Evolutionary conservation across 2,888 invertebrate genomes (phyloP).

Genomic region (Alcis repandata): DNA sequence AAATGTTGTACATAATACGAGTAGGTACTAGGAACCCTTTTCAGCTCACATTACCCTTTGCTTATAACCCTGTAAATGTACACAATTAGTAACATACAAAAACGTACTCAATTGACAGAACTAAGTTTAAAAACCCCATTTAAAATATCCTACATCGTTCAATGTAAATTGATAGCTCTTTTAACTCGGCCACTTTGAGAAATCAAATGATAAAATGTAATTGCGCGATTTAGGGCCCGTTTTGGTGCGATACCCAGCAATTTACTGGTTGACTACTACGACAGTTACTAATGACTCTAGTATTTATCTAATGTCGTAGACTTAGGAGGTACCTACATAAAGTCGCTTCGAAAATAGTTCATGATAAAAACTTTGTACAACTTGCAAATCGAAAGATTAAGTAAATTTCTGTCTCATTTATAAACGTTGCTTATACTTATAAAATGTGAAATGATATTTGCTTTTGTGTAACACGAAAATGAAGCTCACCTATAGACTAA

Average conservation of each 20-base stretch:
- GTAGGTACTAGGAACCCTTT: no score
- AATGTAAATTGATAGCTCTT: conserved; percentile 34
- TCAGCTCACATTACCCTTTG: background rate
- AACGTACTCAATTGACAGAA: conserved; percentile 1
- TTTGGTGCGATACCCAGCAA: conserved; percentile 34
- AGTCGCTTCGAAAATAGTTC: background rate
- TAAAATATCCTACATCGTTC: conserved; percentile 18
- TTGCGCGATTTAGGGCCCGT: conserved; percentile 37
- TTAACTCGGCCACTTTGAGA: conserved; percentile 18
- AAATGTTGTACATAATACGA: no score
- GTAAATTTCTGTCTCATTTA: no score
- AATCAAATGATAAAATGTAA: conserved; percentile 33
- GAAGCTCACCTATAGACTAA: no score
- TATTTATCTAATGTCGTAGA: conserved; percentile 27
- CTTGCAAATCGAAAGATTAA: no score
- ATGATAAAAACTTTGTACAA: no score
- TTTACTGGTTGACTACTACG: conserved; percentile 35
- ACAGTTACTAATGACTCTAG: conserved; percentile 43
- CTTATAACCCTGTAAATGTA: background rate
- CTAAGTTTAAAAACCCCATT: conserved; percentile 6
- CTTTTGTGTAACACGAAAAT: no score
- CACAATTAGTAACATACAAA: conserved; percentile 20
- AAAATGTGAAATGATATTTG: no score
- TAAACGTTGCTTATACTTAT: no score
- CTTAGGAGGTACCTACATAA: background rate